Base-by-base conservation (phyloP, 2,113 vertebrate genomes). In the Pipra filicauda region DNA sequence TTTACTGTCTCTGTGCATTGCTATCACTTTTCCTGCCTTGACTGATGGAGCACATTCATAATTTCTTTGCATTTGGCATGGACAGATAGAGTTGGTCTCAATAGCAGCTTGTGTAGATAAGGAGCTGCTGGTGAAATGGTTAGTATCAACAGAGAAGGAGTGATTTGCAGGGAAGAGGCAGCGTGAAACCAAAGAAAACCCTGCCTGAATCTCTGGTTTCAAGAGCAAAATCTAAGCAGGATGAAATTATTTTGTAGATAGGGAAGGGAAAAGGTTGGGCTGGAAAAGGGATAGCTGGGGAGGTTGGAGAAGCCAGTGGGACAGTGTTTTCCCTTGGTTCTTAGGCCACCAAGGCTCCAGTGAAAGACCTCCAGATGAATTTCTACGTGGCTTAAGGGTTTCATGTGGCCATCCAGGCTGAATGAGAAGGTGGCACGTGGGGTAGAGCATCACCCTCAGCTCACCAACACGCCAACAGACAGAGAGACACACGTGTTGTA, bases 301-400 rank as follows among this genome's bases (percentile, higher is more conserved):
- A 76, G 6, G 33, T 57, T 23, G 30, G 72, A 69, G 46, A 59
- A 62, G 41, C 14, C 11, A 2, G 4, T 33, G 33, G 49, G 37
- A 39, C 10, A 0, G 0, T 3, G 12, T 15, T 58, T n/a, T n/a
- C n/a, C n/a, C n/a, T n/a, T n/a, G 15, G 65, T 28, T 43, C 41
- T 77, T 19, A 20, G 59, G 7, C 30, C 41, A 16, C 57, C 58
- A 27, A 21, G 27, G 33, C 18, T 65, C 31, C 4, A 12, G 28
- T 58, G 75, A 67, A 57, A 75, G 9, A 46, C 15, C 8, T 67
- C 17, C 67, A 69, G 71, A 49, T 75, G 24, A 39, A 58, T 54
- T 88, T 48, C 49, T 26, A 5, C 3, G 22, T 21, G 59, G 5
- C 27, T 74, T 37, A 12, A 62, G 37, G 41, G n/a, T 57, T 43